These are phyloP conservation scores for Rhea americana DNA, from an alignment of 2,113 vertebrate species.

Conservation along the genomic window DNA sequence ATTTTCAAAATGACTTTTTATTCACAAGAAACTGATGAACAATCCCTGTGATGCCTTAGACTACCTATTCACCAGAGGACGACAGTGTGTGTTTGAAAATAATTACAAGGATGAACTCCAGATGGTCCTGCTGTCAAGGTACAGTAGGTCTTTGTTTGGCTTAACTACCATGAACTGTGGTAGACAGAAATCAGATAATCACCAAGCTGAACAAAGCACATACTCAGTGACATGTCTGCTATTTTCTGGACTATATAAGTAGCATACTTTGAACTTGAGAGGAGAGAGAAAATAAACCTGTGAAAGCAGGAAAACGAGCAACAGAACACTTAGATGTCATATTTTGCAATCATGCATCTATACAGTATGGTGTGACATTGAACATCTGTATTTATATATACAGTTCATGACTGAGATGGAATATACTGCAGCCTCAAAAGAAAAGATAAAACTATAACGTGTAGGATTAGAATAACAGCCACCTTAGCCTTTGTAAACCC, in stretches of 20 bases:
- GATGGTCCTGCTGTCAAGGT: slow-evolving; percentile 18
- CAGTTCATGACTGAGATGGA: neutral
- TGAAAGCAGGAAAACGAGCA: slow-evolving; percentile 18
- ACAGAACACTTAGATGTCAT: neutral
- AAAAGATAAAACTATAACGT: neutral
- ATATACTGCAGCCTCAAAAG: neutral
- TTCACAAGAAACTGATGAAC: neutral
- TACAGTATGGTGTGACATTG: neutral
- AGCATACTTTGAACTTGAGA: slow-evolving; percentile 1
- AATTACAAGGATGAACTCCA: slow-evolving; percentile 31
- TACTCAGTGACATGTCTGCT: neutral
- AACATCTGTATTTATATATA: neutral
- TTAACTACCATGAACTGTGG: slow-evolving; percentile 16
- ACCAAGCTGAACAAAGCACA: slow-evolving; percentile 27
- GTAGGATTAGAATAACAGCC: neutral
- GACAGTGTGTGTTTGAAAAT: slow-evolving; percentile 2
- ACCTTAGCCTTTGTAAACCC: neutral
- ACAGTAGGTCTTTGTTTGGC: slow-evolving; percentile 16
- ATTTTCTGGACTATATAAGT: neutral
- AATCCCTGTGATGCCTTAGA: neutral
- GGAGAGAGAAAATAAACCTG: neutral
- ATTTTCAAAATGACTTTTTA: neutral
- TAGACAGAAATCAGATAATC: slow-evolving; percentile 24
- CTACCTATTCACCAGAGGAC: neutral
- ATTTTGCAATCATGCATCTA: neutral